phyloP scores from a whole-genome alignment of 2,113 vertebrate species.

The Nansenia antarctica region DNA sequence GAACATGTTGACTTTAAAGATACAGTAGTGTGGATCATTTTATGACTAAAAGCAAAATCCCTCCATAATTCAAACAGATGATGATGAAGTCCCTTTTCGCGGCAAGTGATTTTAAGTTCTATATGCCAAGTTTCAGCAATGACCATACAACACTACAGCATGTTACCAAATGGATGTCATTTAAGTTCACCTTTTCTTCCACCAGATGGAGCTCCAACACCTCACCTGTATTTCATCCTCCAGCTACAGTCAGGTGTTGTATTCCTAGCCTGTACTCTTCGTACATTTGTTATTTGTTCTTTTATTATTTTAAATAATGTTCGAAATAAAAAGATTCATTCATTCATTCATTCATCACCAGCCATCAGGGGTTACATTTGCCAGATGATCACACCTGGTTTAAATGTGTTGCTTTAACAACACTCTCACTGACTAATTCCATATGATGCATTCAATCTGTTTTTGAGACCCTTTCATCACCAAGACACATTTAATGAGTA shows the following conservation, averaged over 20 bases:
- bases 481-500: neutral
- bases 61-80: neutral
- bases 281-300: no score
- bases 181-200: neutral
- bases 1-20: neutral
- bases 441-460: no score
- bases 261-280: no score
- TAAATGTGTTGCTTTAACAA: no score
- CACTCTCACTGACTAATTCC: no score
- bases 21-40: neutral
- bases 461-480: no score
- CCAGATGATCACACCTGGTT: no score
- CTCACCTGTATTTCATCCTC: neutral
- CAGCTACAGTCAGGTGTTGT: no score
- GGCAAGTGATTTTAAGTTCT: neutral
- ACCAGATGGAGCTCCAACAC: conserved; percentile 1
- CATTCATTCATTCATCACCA: neutral
- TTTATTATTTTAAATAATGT: neutral
- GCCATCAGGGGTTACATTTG: no score
- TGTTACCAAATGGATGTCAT: neutral
- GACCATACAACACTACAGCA: neutral
- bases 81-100: neutral
- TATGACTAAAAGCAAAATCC: neutral
- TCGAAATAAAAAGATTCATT: neutral
- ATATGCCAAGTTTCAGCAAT: neutral